Conservation (phyloP, 2,888 invertebrate species). For the Keiferia lycopersicella region DNA sequence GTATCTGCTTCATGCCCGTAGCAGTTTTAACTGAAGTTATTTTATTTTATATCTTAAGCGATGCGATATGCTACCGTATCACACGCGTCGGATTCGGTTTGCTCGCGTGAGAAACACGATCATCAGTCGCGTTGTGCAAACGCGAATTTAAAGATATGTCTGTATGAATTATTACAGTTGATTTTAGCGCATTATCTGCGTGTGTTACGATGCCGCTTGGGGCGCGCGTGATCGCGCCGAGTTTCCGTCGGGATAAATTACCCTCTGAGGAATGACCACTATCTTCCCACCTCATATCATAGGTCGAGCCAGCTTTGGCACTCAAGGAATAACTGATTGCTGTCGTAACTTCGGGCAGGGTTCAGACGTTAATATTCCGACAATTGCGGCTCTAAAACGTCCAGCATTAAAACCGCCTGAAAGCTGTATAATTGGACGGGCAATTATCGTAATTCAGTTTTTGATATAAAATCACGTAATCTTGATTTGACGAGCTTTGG, state of each 20-base stretch:
- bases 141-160: conserved; percentile 52
- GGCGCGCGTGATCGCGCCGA: conserved; percentile 53
- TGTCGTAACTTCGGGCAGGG: conserved; percentile 23
- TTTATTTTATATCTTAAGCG: conserved; percentile 43
- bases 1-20: conserved; percentile 31
- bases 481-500: conserved; percentile 18
- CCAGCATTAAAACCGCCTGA: conserved; percentile 10
- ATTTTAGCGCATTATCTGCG: conserved; percentile 58
- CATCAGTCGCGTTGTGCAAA: conserved; percentile 53
- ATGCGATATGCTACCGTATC: conserved; percentile 34
- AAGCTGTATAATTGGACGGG: conserved; percentile 13
- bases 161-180: conserved; percentile 51
- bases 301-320: conserved; percentile 41
- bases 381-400: conserved; percentile 1
- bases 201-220: conserved; percentile 44
- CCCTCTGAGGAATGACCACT: conserved; percentile 55
- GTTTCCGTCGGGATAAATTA: conserved; percentile 57
- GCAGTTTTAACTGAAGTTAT: conserved; percentile 43
- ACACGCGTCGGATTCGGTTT: conserved; percentile 39
- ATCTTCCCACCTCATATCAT: conserved; percentile 44
- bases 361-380: conserved; percentile 6
- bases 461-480: conserved; percentile 21
- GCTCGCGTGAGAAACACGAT: conserved; percentile 56
- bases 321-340: conserved; percentile 38
- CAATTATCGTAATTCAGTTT: conserved; percentile 14